Percentiles rank a stretch among this genome's conserved stretches.
phyloP scores from a whole-genome alignment of 1,140 invertebrate genomes.

The Drosophila truncata region DNA sequence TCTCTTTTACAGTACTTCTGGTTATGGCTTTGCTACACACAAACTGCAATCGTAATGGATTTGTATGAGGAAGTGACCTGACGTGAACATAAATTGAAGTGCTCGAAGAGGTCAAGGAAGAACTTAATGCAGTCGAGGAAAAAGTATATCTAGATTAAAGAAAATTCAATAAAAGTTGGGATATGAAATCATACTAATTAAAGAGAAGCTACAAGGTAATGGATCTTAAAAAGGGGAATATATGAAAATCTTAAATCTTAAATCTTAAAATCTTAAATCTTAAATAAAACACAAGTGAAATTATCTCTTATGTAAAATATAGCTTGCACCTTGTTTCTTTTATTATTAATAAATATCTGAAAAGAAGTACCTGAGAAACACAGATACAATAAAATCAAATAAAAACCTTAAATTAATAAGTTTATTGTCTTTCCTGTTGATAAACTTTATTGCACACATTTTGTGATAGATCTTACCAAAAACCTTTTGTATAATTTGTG shows the following conservation, averaged over 20 bases:
- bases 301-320: no score
- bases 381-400: neutral
- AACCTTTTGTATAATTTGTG: neutral
- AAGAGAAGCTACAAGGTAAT: neutral
- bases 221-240: no score
- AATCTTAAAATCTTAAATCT: no score
- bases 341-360: no score
- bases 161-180: neutral
- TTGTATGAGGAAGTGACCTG: conserved; percentile 45
- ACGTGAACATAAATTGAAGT: conserved; percentile 47
- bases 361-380: neutral
- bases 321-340: neutral
- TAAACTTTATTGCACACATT: neutral
- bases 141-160: conserved; percentile 16
- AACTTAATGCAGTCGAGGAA: conserved; percentile 1
- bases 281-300: no score
- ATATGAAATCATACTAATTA: neutral
- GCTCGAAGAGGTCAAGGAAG: conserved; percentile 18
- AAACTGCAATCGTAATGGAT: conserved; percentile 22
- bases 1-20: conserved; percentile 34
- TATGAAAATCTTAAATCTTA: no score
- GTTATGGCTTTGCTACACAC: conserved; percentile 54
- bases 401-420: neutral
- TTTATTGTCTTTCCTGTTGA: neutral
- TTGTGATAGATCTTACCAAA: conserved; percentile 2